Conservation (phyloP, 2,113 vertebrate species). For the Myrmecobius fasciatus region DNA sequence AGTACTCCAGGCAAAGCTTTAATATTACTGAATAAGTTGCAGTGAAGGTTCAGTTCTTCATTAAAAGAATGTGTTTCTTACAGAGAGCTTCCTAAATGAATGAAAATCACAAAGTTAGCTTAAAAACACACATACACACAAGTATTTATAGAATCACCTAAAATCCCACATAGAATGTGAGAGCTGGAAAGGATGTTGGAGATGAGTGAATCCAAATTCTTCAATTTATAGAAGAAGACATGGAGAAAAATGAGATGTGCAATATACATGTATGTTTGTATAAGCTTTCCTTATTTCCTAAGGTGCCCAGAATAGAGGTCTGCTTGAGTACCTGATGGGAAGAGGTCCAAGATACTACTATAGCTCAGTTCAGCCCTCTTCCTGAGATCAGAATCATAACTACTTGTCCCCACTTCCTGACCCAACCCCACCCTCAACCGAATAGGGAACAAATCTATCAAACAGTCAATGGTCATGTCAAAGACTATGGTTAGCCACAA, state of each 20-base stretch:
- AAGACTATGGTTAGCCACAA: background rate
- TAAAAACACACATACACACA: background rate
- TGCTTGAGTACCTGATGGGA: background rate
- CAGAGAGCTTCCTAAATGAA: background rate
- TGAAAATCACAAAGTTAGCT: background rate
- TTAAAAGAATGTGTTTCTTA: background rate
- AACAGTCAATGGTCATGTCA: background rate
- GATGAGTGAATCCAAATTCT: background rate
- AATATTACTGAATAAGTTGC: background rate
- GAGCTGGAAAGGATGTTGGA: background rate
- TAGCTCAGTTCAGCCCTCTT: background rate
- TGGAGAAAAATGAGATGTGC: background rate
- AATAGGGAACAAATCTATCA: background rate
- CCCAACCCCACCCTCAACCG: background rate
- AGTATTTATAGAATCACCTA: background rate
- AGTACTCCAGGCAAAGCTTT: background rate
- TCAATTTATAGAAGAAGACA: background rate
- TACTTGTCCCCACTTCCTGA: background rate
- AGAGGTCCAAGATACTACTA: background rate
- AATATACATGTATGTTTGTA: background rate
- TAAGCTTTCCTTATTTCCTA: background rate
- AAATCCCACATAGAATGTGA: background rate
- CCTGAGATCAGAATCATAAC: background rate
- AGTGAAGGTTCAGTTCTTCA: background rate
- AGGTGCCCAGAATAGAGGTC: background rate